Evolutionary conservation across 2,888 invertebrate genomes (phyloP), one percentile per base, ranked within the genome.

Genomic region (Cotesia congregata): DNA sequence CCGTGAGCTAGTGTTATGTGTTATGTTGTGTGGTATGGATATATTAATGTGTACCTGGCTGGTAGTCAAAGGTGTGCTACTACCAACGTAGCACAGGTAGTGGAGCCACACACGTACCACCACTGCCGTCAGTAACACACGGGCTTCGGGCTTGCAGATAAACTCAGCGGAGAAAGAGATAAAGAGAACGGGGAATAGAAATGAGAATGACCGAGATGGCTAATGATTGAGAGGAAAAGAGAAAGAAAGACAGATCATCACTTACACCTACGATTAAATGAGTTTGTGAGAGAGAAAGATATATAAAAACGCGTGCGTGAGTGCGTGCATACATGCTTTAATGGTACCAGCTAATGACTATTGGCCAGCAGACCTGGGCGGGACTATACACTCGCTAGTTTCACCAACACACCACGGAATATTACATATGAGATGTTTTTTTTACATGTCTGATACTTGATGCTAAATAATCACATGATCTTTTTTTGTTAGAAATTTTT

Each of bases 291-390:
- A 59, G 59, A 67, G 20, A 61, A 60, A 59, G 69, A 72, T 65
- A 38, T 41, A 71, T 76, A 39, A 80, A 77, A 79, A 72, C 79
- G 80, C 77, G 80, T 83, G 82, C 80, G 80, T 80, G 81, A 82
- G 85, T 84, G 86, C 86, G 86, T 85, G 83, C 85, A 85, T 84
- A 84, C 84, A 82, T 83, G 84, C 84, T 87, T 88, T 89, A 89
- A 89, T 89, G 89, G 89, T 87, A 87, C 87, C 88, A 85, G 88
- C 87, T 89, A 89, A 89, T 89, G 88, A 89, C 89, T 89, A 89
- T 89, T 89, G 90, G 89, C 86, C 88, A 84, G 84, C 86, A 84
- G 86, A 87, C 86, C 84, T 88, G 89, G 89, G 89, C 89, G 89
- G 88, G 88, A 89, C 89, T 85, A 84, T 82, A 83, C 85, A 83